Percentiles rank a stretch among this genome's conserved stretches.
phyloP scores from a whole-genome alignment of 2,113 vertebrate species.

The Lophochroa leadbeateri region DNA sequence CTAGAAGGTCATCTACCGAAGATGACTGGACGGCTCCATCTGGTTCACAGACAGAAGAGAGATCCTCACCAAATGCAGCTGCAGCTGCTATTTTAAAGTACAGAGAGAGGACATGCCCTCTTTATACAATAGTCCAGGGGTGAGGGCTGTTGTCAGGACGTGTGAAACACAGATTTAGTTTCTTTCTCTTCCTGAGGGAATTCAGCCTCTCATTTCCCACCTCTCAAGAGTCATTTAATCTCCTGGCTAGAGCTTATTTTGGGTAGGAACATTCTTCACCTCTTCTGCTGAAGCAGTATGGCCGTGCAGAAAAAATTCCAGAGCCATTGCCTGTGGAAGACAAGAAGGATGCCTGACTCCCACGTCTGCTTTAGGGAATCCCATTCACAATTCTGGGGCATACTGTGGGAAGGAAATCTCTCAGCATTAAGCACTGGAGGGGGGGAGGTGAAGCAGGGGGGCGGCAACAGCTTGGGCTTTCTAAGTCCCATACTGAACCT shows the following conservation, averaged over 20 bases:
- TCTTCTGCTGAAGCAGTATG: slow-evolving; percentile 7
- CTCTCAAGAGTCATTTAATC: slow-evolving; percentile 31
- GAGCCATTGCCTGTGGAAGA: neutral
- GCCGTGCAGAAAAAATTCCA: neutral
- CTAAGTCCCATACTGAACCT: neutral
- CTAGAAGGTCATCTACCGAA: neutral
- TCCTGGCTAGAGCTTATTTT: slow-evolving; percentile 36
- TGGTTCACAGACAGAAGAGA: neutral
- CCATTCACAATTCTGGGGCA: neutral
- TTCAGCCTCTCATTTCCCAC: slow-evolving; percentile 15
- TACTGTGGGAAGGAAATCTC: slow-evolving; percentile 20
- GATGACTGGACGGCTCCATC: neutral
- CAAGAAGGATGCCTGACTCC: slow-evolving; percentile 18
- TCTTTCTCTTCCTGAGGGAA: slow-evolving; percentile 21
- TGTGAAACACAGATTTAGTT: slow-evolving; percentile 28
- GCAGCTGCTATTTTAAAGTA: slow-evolving; percentile 18
- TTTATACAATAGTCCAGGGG: neutral
- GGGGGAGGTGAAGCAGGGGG: neutral
- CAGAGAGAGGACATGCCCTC: neutral
- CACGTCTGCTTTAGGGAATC: slow-evolving; percentile 36
- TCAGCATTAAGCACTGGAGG: neutral
- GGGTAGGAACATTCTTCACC: slow-evolving; percentile 45
- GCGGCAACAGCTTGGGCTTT: neutral
- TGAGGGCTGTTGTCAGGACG: neutral
- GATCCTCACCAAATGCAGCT: neutral